A percentile compares a stretch with the other conserved stretches of the same genome.
phyloP scores from a whole-genome alignment of 2,888 invertebrate species.

The Agelastica alni region DNA sequence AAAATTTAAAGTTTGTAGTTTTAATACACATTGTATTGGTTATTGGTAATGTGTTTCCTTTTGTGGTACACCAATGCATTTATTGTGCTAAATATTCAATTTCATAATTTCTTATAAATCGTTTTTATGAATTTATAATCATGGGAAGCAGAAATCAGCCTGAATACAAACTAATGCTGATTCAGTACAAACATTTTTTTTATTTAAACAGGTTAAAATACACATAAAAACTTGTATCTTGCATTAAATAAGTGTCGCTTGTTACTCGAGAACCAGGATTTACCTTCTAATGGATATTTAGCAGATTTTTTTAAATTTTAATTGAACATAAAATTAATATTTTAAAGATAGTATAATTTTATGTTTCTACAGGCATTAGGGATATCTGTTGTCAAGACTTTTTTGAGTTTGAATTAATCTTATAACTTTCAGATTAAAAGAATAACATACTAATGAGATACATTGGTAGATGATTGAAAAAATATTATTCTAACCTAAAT shows the following conservation, averaged over 20 bases:
- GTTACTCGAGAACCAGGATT: not conserved
- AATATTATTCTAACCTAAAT: not conserved
- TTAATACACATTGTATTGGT: too few relatives aligned
- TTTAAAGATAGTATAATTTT: too few relatives aligned
- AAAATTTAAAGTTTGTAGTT: too few relatives aligned
- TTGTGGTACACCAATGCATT: too few relatives aligned
- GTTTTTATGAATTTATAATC: slow-evolving; percentile 4
- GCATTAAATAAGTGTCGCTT: not conserved
- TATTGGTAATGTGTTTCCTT: too few relatives aligned
- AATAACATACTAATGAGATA: not conserved
- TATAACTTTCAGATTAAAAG: too few relatives aligned
- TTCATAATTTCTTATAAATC: not conserved
- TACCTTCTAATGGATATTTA: not conserved
- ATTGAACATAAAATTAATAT: too few relatives aligned
- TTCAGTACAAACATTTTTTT: slow-evolving; percentile 2
- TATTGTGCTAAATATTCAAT: slow-evolving; percentile 1
- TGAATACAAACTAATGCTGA: slow-evolving; percentile 6
- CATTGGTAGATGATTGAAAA: not conserved
- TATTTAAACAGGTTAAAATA: slow-evolving; percentile 1
- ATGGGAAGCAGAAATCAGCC: slow-evolving; percentile 7
- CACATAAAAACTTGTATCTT: slow-evolving; percentile 3
- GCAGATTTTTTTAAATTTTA: not conserved
- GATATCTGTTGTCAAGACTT: too few relatives aligned
- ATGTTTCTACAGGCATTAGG: too few relatives aligned
- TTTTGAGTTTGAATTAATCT: too few relatives aligned